Base-by-base conservation (phyloP, 2,797 vertebrate genomes). In the Microctenopoma steveboyesi region DNA sequence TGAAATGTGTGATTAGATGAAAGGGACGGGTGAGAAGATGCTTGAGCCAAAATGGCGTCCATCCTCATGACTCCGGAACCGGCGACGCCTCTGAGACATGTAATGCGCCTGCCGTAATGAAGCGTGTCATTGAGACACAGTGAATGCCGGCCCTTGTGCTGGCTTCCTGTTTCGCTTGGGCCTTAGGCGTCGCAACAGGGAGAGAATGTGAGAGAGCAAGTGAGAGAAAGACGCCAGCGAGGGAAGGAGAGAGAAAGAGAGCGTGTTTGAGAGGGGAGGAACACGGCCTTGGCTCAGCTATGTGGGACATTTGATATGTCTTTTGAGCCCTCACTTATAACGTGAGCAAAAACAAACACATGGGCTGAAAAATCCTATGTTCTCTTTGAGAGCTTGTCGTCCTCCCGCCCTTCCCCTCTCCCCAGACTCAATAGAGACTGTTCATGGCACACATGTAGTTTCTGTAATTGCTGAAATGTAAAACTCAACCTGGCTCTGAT, bases 301-400 rank as follows among this genome's bases (percentile, higher is more conserved):
- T 88, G 87, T 83, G 85, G 86, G 91, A 92, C 86, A 93, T 93
- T 92, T 91, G 92, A 94, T 93, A 93, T 88, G 90, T 91, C 91
- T 92, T 92, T 92, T 92, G 91, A 93, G 90, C 89, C 90, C 91
- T 91, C 89, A 91, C 88, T 92, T 92, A 92, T 87, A 93, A 94
- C 83, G 79, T 87, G 91, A 92, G 91, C 89, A 91, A 93, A 94
- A 94, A 94, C 91, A 93, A 94, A 93, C 93, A 93, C 88, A 89
- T 79, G 78, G 86, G 85, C 82, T 91, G 87, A 93, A 91, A 92
- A 91, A 91, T 92, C 88, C 82, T 88, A 69, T 83, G 90, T 91
- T 92, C 88, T 89, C 78, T 92, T 82, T 78, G 75, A 88, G 88
- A 79, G 73, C 83, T 76, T 27, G 64, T 66, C 62, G 68, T 74